Percentiles rank a stretch among this genome's conserved stretches.
Evolutionary conservation across 2,113 vertebrate species (phyloP).

Genomic region (Chauna torquata): DNA sequence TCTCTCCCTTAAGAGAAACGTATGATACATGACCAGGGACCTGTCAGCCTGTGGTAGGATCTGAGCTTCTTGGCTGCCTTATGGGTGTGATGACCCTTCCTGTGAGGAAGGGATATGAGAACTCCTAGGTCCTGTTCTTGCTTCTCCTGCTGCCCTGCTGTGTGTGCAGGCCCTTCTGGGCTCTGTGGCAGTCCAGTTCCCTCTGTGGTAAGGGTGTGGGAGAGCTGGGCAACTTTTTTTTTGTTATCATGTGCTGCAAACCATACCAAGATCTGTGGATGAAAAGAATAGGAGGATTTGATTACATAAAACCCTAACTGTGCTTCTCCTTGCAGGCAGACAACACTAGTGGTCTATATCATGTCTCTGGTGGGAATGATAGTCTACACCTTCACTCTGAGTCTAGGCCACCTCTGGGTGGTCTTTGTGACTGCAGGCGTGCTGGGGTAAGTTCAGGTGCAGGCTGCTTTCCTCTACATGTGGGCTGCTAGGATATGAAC

Average conservation of each 20-base stretch:
- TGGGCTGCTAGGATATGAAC: not conserved
- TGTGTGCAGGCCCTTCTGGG: not conserved
- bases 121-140: not conserved
- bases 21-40: not conserved
- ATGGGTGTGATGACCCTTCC: no score
- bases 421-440: constrained; percentile 89
- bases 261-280: not conserved
- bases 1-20: not conserved
- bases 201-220: not conserved
- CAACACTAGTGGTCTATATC: constrained; percentile 85
- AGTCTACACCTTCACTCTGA: constrained; percentile 86
- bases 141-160: not conserved
- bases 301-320: not conserved
- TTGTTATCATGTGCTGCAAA: not conserved
- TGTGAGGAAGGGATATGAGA: not conserved
- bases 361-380: constrained; percentile 90
- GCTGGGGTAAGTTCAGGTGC: constrained; percentile 84
- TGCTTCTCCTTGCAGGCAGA: constrained; percentile 80
- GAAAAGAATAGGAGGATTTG: not conserved
- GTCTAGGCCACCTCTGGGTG: constrained; percentile 87
- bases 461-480: not conserved
- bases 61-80: not conserved
- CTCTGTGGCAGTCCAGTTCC: not conserved
- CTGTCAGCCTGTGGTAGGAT: not conserved
- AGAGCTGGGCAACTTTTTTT: not conserved